Base-by-base conservation (phyloP, 2,797 vertebrate species). In the Carduelis carduelis region DNA sequence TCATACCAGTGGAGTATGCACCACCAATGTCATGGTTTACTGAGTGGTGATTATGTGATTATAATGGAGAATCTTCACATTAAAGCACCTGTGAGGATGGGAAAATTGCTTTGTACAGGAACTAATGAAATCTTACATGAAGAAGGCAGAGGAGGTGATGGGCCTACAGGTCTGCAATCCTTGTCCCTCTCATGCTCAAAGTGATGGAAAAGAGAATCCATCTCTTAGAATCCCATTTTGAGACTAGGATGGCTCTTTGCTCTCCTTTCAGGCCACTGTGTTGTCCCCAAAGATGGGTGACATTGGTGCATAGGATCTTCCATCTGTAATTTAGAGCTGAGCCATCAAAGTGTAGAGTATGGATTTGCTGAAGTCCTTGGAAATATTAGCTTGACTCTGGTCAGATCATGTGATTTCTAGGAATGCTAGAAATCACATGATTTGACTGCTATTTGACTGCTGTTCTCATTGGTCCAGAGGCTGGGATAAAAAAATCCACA, bases 81-180 rank as follows among this genome's bases (percentile, higher is more conserved):
- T 93, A 55, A 93, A 96, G 46, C 32, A 69, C 22, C 14, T 37
- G 2, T 17, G 46, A 76, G 49, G 46, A 47, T 89, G 64, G 77
- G 52, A 74, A 91, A 95, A 85, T 70, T 86, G 16, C 55, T 94
- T 75, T 94, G 53, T 87, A 64, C 39, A 63, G 41, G 90, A 84
- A 68, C 57, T 71, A 53, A 63, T 82, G 85, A 92, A 94, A 95
- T 94, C 71, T 96, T 39, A 11, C 23, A 20, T 26, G 15, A 87
- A 65, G 10, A 59, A 75, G 21, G 17, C 35, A 63, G 71, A 70
- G n/a, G 20, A 78, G 26, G 9, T 26, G 7, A 26, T 52, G 8
- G 5, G 14, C 60, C 37, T 70, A 30, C 4, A 55, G 7, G 16
- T 70, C 44, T 41, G 9, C 8, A 68, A 2, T 84, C 61, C 34